Conservation (phyloP, 1,140 invertebrate genomes). For the Apolygus lucorum region DNA sequence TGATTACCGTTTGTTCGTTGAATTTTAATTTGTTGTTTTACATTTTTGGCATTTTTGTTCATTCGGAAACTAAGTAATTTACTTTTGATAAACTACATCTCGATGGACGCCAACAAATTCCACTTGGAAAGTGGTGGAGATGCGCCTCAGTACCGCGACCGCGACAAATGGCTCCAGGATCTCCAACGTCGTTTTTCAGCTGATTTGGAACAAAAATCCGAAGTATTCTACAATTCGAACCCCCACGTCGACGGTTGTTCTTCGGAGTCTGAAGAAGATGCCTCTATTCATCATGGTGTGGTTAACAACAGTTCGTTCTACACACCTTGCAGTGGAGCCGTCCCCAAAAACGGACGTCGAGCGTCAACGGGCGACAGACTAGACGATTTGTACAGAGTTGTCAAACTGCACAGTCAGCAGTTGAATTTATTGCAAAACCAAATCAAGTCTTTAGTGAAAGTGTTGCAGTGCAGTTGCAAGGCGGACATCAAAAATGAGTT, state of each 20-base stretch:
- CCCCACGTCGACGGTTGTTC: conserved; percentile 4
- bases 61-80: too few species aligned
- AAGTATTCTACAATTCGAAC: not conserved
- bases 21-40: too few species aligned
- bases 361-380: not conserved
- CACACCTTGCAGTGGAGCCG: not conserved
- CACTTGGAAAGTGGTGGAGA: not conserved
- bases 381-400: not conserved
- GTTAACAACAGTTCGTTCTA: not conserved
- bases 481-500: not conserved
- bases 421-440: conserved; percentile 4
- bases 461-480: not conserved
- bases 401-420: not conserved
- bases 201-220: not conserved
- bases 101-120: not conserved
- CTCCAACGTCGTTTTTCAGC: not conserved
- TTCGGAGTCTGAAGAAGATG: not conserved
- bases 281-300: not conserved
- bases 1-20: too few species aligned
- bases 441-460: not conserved
- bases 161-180: not conserved
- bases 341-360: too few species aligned
- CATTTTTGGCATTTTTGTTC: too few species aligned
- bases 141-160: not conserved
- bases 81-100: too few species aligned